Conservation (phyloP, 2,888 invertebrate genomes). For the Pilophorus perplexus region DNA sequence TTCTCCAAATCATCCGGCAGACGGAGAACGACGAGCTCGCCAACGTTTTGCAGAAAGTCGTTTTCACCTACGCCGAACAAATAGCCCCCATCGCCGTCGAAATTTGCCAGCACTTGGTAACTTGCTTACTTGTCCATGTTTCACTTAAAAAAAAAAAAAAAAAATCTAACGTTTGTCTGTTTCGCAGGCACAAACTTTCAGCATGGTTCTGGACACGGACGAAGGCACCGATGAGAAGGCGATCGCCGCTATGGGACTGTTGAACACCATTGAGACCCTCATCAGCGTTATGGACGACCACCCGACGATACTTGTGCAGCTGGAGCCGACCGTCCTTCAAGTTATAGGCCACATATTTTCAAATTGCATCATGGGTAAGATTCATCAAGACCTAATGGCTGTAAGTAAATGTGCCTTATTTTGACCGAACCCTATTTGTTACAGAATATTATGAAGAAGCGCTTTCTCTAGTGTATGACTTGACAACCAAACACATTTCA, state of each 20-base stretch:
- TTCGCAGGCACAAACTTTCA: slow-evolving; percentile 75
- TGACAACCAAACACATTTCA: slow-evolving; percentile 85
- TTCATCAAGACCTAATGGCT: too few species aligned
- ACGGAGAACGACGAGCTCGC: slow-evolving; percentile 98
- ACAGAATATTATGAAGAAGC: slow-evolving; percentile 97
- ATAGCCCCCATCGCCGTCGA: slow-evolving; percentile 89
- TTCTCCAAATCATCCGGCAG: slow-evolving; percentile 86
- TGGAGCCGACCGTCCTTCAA: slow-evolving; percentile 89
- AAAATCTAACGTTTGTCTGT: too few species aligned
- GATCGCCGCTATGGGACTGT: slow-evolving; percentile 92
- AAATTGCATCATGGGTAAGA: slow-evolving; percentile 76
- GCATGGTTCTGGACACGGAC: slow-evolving; percentile 70
- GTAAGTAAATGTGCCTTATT: too few species aligned
- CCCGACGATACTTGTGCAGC: slow-evolving; percentile 75
- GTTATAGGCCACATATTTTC: slow-evolving; percentile 80
- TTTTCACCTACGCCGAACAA: slow-evolving; percentile 84
- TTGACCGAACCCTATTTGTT: too few species aligned
- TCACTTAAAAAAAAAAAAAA: too few species aligned
- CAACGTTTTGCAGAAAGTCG: slow-evolving; percentile 90
- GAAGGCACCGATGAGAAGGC: slow-evolving; percentile 92
- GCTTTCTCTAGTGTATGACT: slow-evolving; percentile 83
- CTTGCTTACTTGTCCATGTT: too few species aligned
- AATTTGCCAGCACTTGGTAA: slow-evolving; percentile 83
- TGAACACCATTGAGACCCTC: slow-evolving; percentile 94
- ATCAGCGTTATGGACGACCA: slow-evolving; percentile 89